These are phyloP conservation scores for Myotis findleyi DNA, from an alignment of 2,797 vertebrate genomes.

Conservation along the genomic window DNA sequence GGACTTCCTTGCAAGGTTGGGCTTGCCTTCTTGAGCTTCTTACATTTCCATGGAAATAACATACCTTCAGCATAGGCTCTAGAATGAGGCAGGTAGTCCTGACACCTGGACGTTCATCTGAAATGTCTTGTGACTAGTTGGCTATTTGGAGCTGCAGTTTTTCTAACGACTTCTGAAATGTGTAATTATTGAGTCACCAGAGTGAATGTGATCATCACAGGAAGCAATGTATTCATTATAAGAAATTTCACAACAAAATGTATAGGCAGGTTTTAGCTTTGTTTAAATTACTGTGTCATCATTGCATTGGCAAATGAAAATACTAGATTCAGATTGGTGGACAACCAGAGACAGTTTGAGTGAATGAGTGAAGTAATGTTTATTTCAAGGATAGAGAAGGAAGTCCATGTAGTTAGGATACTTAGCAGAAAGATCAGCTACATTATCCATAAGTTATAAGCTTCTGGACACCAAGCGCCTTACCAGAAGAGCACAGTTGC, in stretches of 20 bases:
- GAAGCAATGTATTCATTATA: background rate
- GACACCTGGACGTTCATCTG: background rate
- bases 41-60: background rate
- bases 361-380: background rate
- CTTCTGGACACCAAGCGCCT: background rate
- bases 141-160: background rate
- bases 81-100: background rate
- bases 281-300: background rate
- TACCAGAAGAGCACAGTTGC: background rate
- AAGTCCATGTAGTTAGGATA: background rate
- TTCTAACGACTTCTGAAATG: background rate
- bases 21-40: background rate
- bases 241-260: background rate
- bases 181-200: background rate
- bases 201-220: background rate
- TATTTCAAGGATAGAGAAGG: background rate
- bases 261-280: background rate
- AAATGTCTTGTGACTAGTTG: background rate
- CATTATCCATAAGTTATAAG: background rate
- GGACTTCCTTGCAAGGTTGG: background rate
- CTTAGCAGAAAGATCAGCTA: background rate
- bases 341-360: background rate
- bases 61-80: background rate
- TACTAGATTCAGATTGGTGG: background rate
- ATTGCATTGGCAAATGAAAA: conserved; percentile 17